Percentiles rank a stretch among this genome's conserved stretches.
These are phyloP conservation scores for Pteropus alecto DNA, from an alignment of 2,113 vertebrate genomes.

Conservation along the genomic window DNA sequence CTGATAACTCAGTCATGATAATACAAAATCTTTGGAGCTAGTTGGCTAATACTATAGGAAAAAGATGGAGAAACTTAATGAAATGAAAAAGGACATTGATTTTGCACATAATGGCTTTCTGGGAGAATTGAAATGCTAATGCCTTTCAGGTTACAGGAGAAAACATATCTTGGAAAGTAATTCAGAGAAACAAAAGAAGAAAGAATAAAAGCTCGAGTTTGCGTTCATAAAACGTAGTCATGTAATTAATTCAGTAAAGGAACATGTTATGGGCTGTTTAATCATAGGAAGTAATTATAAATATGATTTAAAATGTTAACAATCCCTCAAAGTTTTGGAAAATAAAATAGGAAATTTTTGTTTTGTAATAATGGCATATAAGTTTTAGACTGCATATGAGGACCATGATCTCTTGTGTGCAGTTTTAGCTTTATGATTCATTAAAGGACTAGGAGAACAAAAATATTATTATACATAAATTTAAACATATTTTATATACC, in stretches of 20 bases:
- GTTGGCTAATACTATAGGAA: not conserved
- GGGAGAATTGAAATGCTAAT: not conserved
- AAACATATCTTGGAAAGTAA: not conserved
- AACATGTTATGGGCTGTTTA: not conserved
- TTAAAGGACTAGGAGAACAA: not conserved
- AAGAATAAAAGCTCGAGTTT: not conserved
- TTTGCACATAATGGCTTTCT: not conserved
- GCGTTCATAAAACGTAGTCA: not conserved
- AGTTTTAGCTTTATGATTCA: not conserved
- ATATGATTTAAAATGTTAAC: not conserved
- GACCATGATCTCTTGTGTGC: not conserved
- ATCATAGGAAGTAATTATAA: not conserved
- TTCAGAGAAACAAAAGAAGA: not conserved
- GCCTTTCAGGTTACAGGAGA: not conserved
- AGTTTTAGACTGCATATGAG: not conserved
- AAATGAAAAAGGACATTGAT: not conserved
- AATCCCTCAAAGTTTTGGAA: not conserved
- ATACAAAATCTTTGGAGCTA: not conserved
- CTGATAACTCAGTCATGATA: not conserved
- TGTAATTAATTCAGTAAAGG: not conserved
- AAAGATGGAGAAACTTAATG: not conserved
- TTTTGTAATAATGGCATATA: not conserved
- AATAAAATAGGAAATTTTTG: not conserved
- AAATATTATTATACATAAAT: not conserved
- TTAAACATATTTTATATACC: not conserved